Percentiles rank a stretch among this genome's conserved stretches.
These are phyloP conservation scores for Patagioenas fasciata DNA, from an alignment of 2,113 vertebrate genomes.

Conservation along the genomic window DNA sequence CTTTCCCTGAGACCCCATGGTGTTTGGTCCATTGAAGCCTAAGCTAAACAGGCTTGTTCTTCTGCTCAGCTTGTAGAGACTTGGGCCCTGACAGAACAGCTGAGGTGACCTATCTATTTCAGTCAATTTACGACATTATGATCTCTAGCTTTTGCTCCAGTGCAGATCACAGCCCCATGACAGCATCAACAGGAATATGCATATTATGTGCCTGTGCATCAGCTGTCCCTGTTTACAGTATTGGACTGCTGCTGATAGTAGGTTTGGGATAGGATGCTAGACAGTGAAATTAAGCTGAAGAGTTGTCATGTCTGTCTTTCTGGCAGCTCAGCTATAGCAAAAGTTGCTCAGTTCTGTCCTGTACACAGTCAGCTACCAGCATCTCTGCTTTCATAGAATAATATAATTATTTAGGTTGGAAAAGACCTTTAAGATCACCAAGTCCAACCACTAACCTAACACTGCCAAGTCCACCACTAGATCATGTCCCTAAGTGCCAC, in stretches of 20 bases:
- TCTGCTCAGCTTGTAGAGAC: not conserved
- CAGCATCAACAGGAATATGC: not conserved
- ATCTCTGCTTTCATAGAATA: not conserved
- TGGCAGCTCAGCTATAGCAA: not conserved
- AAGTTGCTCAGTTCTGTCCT: not conserved
- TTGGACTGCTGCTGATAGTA: rapidly evolving
- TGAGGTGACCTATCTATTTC: not conserved
- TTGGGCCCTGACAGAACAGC: not conserved
- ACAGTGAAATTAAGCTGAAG: not conserved
- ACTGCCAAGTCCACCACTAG: too few species aligned
- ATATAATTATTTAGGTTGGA: too few species aligned
- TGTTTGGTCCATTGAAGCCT: not conserved
- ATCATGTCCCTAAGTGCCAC: too few species aligned
- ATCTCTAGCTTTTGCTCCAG: not conserved
- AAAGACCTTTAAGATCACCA: too few species aligned
- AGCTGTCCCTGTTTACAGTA: not conserved
- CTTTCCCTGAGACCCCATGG: rapidly evolving
- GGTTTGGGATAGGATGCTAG: not conserved
- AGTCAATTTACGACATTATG: not conserved
- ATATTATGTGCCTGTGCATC: not conserved
- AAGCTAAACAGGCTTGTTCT: not conserved
- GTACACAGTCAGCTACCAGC: not conserved
- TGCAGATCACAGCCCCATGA: not conserved
- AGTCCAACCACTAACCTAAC: too few species aligned
- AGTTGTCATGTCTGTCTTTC: not conserved